Conservation (phyloP, 2,888 invertebrate genomes). For the Rotaria macrura region DNA sequence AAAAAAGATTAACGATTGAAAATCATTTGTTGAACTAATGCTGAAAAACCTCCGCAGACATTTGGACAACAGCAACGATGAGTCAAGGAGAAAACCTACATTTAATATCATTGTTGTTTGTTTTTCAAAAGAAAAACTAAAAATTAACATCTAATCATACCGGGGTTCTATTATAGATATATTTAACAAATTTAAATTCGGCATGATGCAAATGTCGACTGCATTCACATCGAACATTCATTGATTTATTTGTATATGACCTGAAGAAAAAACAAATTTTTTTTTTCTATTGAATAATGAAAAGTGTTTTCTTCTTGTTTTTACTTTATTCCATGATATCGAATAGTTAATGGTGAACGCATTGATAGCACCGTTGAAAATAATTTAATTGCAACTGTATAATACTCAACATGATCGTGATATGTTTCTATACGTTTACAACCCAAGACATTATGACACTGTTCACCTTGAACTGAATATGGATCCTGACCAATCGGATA, state of each 20-base stretch:
- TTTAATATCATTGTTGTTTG: not conserved
- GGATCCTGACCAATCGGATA: not conserved
- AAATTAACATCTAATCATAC: not conserved
- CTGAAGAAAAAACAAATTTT: not conserved
- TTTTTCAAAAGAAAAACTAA: not conserved
- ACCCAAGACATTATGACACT: slow-evolving; percentile 3
- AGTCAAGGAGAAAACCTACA: not conserved
- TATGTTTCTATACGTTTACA: not conserved
- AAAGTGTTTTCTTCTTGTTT: not conserved
- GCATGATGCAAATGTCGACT: not conserved
- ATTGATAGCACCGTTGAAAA: not conserved
- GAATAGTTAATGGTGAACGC: not conserved
- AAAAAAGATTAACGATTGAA: not conserved
- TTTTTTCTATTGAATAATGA: not conserved
- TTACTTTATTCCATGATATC: slow-evolving; percentile 1
- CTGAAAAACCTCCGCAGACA: not conserved
- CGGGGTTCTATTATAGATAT: not conserved
- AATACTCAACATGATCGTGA: not conserved
- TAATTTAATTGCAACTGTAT: not conserved
- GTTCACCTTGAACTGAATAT: not conserved
- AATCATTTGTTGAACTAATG: no score
- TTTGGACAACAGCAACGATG: slow-evolving; percentile 17
- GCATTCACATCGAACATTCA: not conserved
- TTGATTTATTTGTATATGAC: not conserved
- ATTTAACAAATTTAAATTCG: not conserved